Conservation (phyloP, 1,140 invertebrate species). For the Habropoda laboriosa region DNA sequence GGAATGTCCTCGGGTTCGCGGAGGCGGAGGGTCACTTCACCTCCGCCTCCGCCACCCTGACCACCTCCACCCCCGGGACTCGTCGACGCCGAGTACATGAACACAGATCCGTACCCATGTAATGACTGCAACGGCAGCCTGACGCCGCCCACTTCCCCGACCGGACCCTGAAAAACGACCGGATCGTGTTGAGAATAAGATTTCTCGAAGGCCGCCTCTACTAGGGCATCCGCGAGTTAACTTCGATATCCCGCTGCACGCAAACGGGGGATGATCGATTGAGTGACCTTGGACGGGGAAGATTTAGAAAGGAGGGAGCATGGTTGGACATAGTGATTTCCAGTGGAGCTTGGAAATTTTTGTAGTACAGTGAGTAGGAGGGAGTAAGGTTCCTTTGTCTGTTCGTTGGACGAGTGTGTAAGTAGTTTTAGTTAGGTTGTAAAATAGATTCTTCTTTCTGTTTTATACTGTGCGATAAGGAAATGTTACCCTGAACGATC, state of each 20-base stretch:
- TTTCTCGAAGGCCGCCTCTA: background rate
- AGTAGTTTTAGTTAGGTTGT: too few relatives aligned
- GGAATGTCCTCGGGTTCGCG: conserved; percentile 82
- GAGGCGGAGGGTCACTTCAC: conserved; percentile 81
- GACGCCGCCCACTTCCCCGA: conserved; percentile 82
- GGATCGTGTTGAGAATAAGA: conserved; percentile 4
- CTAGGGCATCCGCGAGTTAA: background rate
- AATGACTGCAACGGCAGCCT: conserved; percentile 82
- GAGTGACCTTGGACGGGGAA: too few relatives aligned
- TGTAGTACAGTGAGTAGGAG: too few relatives aligned
- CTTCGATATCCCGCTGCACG: background rate
- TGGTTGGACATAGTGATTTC: too few relatives aligned
- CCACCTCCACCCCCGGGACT: conserved; percentile 78
- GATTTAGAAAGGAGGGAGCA: too few relatives aligned
- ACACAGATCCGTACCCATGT: conserved; percentile 82
- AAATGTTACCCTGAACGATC: too few relatives aligned
- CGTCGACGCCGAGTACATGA: conserved; percentile 82
- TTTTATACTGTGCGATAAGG: too few relatives aligned
- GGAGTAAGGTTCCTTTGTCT: too few relatives aligned
- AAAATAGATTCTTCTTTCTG: too few relatives aligned
- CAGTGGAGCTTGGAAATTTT: too few relatives aligned
- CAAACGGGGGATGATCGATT: background rate
- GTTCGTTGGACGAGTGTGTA: too few relatives aligned
- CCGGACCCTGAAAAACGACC: conserved; percentile 78
- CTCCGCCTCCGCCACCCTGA: conserved; percentile 76